These are phyloP conservation scores for Eumaeus atala DNA, from an alignment of 1,140 invertebrate species.

Conservation along the genomic window DNA sequence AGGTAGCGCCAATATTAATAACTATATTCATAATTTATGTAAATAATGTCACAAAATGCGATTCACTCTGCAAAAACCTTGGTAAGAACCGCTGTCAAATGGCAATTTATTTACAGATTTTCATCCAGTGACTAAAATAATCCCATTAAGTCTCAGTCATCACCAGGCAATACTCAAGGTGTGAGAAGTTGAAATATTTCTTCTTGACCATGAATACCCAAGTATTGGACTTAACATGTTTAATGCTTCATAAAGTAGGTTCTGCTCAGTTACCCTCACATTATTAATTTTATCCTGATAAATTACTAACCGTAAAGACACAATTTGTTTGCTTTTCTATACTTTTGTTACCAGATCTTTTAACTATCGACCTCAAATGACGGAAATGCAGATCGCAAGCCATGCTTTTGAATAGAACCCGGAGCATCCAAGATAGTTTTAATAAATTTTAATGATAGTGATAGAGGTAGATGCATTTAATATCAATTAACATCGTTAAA, in stretches of 20 bases:
- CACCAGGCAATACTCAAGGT: conserved; percentile 22
- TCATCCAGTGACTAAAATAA: conserved; percentile 34
- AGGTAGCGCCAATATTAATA: too few relatives aligned
- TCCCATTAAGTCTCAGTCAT: conserved; percentile 24
- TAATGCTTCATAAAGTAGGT: conserved; percentile 32
- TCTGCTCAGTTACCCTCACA: conserved; percentile 19
- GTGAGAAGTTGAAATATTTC: conserved; percentile 31
- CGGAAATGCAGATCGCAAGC: conserved; percentile 43
- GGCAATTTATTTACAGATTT: conserved; percentile 31
- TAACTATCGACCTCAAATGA: conserved; percentile 33
- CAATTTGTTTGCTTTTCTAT: conserved; percentile 47
- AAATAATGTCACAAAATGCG: too few relatives aligned
- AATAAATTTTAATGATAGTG: conserved; percentile 35
- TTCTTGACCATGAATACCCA: conserved; percentile 38
- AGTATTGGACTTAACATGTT: conserved; percentile 32
- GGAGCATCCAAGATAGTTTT: conserved; percentile 38
- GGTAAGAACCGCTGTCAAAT: conserved; percentile 20
- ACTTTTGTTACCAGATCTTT: conserved; percentile 30
- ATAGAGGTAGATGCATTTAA: conserved; percentile 33
- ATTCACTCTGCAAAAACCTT: too few relatives aligned
- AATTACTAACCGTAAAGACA: conserved; percentile 39
- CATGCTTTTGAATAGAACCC: conserved; percentile 49
- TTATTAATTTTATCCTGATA: conserved; percentile 35
- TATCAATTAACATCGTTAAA: conserved; percentile 40
- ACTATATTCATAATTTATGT: too few relatives aligned